Base-by-base conservation (phyloP, 2,797 vertebrate species). In the Anomalospiza imberbis region DNA sequence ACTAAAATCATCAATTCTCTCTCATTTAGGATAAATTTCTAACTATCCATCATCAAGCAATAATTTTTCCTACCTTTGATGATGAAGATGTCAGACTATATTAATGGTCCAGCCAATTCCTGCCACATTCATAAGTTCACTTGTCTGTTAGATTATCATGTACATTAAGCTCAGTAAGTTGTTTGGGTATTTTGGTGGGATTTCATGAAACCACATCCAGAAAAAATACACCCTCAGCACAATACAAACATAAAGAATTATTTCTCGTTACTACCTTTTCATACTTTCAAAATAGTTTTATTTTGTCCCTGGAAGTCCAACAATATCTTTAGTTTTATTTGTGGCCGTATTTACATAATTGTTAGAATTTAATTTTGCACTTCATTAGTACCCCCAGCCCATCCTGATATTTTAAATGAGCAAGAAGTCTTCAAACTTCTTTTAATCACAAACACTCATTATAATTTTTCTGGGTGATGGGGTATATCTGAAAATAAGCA, bases 281-380 rank as follows among this genome's bases (percentile, higher is more conserved):
- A 26, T 6, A 63, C 14, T 32, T 76, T 55, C 10, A n/a, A 47
- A 66, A 25, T 8, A 50, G 1, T 50, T 45, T 78, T 62, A 2
- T 38, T 7, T 72, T 92, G 45, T 40, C 12, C 17, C 25, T 81
- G 20, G 21, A 92, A 89, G 20, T 78, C 45, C 42, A 86, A 42
- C 16, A 45, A 38, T 48, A 57, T 45, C 9, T 74, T 20, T 11
- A 63, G 8, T 55, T 85, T 75, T 79, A 48, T 17, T 82, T 40
- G 9, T 71, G 26, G 9, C 7, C 0, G 1, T 70, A 44, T 67
- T 89, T 85, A 44, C 40, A 34, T 76, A 79, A 77, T 76, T 71
- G 40, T 11, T 62, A 55, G 38, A 88, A 89, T 82, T 92, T 89
- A 8, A 83, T 85, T 89, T 95, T 88, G 32, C 67, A 88, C 51